These are phyloP conservation scores for Pygmarrhopalites habei DNA, from an alignment of 1,140 invertebrate species.

Conservation along the genomic window DNA sequence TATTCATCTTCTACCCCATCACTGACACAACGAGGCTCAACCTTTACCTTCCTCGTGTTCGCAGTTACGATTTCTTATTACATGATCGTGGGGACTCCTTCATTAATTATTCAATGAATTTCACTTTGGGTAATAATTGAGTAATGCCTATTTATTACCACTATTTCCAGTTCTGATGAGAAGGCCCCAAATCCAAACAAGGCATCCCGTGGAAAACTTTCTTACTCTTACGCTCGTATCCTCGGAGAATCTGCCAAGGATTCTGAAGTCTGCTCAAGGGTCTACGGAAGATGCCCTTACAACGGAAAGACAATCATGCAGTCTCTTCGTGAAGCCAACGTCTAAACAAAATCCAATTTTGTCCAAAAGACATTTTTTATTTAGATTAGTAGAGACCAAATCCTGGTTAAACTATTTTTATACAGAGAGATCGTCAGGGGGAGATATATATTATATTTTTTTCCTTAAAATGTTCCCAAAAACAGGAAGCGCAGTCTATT, in stretches of 20 bases:
- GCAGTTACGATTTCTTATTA: too few relatives aligned
- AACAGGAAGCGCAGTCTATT: neutral
- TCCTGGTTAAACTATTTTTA: neutral
- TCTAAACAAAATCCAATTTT: conserved; percentile 11
- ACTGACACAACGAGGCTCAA: neutral
- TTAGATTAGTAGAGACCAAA: neutral
- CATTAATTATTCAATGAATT: too few relatives aligned
- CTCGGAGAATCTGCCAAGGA: conserved; percentile 28
- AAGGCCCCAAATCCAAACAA: conserved; percentile 30
- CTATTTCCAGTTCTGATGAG: conserved; percentile 30
- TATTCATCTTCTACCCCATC: too few relatives aligned
- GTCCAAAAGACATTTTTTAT: neutral
- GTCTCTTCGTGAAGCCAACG: conserved; percentile 26
- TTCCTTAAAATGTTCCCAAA: neutral
- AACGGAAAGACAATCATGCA: conserved; percentile 29
- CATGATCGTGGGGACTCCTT: too few relatives aligned
- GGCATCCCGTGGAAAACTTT: conserved; percentile 32
- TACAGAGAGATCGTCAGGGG: too few relatives aligned
- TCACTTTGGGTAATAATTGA: too few relatives aligned
- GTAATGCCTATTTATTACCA: too few relatives aligned
- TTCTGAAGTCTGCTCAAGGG: conserved; percentile 19
- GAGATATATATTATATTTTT: neutral
- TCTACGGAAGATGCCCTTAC: conserved; percentile 37
- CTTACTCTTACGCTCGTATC: conserved; percentile 33
- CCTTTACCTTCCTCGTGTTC: conserved; percentile 8